phyloP scores from a whole-genome alignment of 2,888 invertebrate species.

The Brachylomia viminalis region DNA sequence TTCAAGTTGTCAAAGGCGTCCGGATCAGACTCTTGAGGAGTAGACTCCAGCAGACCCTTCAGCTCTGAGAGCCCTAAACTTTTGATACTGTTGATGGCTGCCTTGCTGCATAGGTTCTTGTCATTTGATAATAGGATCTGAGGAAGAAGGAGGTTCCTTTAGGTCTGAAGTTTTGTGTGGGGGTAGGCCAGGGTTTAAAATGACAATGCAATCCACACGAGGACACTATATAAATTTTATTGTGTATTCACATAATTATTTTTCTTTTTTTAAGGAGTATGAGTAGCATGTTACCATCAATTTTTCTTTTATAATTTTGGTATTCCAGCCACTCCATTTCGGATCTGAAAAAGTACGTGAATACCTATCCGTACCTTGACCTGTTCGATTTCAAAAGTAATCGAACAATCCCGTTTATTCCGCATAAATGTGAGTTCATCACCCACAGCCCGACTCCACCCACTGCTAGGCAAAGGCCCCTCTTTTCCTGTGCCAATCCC shows the following conservation, averaged over 20 bases:
- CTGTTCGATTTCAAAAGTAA: neutral
- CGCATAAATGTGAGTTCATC: neutral
- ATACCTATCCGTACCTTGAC: too few species aligned
- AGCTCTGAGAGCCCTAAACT: conserved; percentile 75
- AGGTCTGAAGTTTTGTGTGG: neutral
- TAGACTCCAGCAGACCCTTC: conserved; percentile 68
- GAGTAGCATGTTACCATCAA: neutral
- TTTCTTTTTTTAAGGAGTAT: too few species aligned
- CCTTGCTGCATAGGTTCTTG: conserved; percentile 91
- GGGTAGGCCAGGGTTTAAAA: neutral
- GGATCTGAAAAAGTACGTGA: neutral
- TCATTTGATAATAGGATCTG: conserved; percentile 91
- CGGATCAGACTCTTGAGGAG: conserved; percentile 71
- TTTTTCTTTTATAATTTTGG: too few species aligned
- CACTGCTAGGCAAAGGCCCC: too few species aligned
- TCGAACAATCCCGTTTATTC: neutral
- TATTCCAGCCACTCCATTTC: neutral
- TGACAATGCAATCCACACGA: neutral
- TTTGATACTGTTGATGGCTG: conserved; percentile 85
- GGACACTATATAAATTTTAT: neutral
- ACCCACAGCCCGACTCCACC: too few species aligned
- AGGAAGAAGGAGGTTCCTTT: conserved; percentile 41
- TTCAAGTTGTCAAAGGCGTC: conserved; percentile 70
- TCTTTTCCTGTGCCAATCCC: too few species aligned
- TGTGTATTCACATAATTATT: too few species aligned